Base-by-base conservation (phyloP, 2,888 invertebrate genomes). In the Mythimna vitellina region DNA sequence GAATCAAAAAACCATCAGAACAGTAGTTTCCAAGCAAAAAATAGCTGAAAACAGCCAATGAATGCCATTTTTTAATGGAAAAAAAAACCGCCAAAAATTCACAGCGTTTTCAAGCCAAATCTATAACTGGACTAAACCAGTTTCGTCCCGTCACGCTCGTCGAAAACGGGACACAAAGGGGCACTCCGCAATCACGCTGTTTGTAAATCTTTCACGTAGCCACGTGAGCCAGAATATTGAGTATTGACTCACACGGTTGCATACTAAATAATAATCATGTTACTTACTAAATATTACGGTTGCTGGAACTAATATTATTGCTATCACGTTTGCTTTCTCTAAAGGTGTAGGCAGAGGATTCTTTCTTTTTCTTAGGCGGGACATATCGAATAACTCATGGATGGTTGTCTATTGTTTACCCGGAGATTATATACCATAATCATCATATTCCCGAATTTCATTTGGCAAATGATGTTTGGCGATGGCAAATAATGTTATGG, bases 261-360 rank as follows among this genome's bases (percentile, higher is more conserved):
- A 90, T 90, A 90, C 89, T 82, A 89, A 89, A 91, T 90, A 87
- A 89, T 88, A 88, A 88, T 81, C 84, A 83, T 83, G 87, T 86
- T 73, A 79, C 81, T 72, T 79, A 72, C 85, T 83, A 85, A 88
- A 88, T 86, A 86, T 87, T 81, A 76, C 46, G 51, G 68, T 49
- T 17, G 42, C 22, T 38, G 49, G 42, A 22, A 60, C 63, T 80
- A 69, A 80, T 71, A 46, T 70, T 78, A 78, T 78, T 78, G 61
- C 62, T 20, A 54, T 76, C 76, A 76, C 46, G 76, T 66, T 56
- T 58, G 38, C 22, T 60, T 60, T 38, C 14, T 9, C 38, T n/a
- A 46, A 22, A 22, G 7, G 58, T 0, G 32, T 57, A 0, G n/a
- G 57, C n/a, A 58, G 57, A 6, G 20, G 57, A 1, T 42, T 42